Base-by-base conservation (phyloP, 2,113 vertebrate genomes). In the Phycodurus eques region DNA sequence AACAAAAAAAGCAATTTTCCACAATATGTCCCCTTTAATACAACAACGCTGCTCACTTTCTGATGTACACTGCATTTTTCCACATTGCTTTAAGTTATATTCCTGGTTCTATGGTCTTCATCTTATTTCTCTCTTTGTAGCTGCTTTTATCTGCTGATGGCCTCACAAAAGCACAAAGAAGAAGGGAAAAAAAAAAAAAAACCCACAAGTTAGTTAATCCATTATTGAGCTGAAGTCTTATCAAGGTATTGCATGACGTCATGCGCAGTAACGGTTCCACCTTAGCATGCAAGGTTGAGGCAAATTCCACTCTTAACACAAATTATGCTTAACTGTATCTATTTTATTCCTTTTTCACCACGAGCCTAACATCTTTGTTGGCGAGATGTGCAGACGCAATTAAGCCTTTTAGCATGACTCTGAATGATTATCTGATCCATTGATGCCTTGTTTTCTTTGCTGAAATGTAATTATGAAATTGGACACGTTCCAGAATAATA, bases 401-500 rank as follows among this genome's bases (percentile, higher is more conserved):
- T 5, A 44, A 66, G n/a, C 5, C 63, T 43, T 46, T 20, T 15
- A 46, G 12, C 11, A 46, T 51, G 72, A 69, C 47, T 4, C 42
- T 66, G 17, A 66, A 70, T 71, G 27, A 74, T 71, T 66, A 77
- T 72, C 44, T 77, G 47, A 74, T 68, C 33, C 73, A 53, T 81
- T 70, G 53, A 39, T 56, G 69, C 68, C n/a, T 17, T 71, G n/a
- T 71, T 79, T 80, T 79, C 74, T 79, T 57, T 71, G 44, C 75
- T 68, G 65, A 76, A 85, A 76, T 75, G 63, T 68, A 77, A 83
- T 82, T 83, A 84, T 75, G 71, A 80, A 88, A 80, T 79, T 88
- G 87, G 85, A 89, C 81, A 76, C 67, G 47, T 80, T 82, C 87
- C 88, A 88, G 84, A 78, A 31, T 39, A 54, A 65, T 67, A 83